Base-by-base conservation (phyloP, 2,888 invertebrate species). In the Cheilosia impressa region DNA sequence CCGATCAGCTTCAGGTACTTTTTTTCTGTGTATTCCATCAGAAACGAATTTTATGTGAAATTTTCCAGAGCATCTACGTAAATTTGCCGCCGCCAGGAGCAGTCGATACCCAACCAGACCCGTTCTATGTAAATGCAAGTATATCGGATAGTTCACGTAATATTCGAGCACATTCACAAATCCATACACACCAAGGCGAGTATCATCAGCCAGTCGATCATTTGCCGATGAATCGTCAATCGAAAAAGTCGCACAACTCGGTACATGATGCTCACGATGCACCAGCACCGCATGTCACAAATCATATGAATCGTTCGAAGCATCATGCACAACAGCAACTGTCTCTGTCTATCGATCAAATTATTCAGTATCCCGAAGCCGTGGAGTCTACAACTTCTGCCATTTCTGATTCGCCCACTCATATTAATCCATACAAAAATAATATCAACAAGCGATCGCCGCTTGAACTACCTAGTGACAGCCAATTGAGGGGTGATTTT, bases 1-100 rank as follows among this genome's bases (percentile, higher is more conserved):
- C 94, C 17, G 92, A 93, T 87, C 92, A 93, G 88, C 90, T 94
- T 87, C 92, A 94, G 91, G 93, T 93, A 87, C 55, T 31, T 27
- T 2, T 19, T 41, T 0, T 62, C 27, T 27, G 27, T 31, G 9
- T 9, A 31, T 41, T 9, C 15, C 3, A 17, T 47, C 3, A 15
- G 3, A 31, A 27, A 60, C 3, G 0, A 2, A 47, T 50, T 1
- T 6, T 17, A 3, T 10, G 1, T 10, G 62, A 6, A 19, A 34
- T 19, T 57, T 62, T 17, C 82, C 82, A 91, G 92, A 90, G 89
- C 87, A 91, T 92, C 80, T 91, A 92, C 88, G 92, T 91, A 6
- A 92, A 92, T 88, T 73, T 91, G 68, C 91, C 90, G 52, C 89
- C 89, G 5, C 89, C 90, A 41, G 89, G 88, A 53, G 81, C 89